Percentiles rank a stretch among this genome's conserved stretches.
Conservation (phyloP, 2,113 vertebrate species). For the Oncorhynchus kisutch region DNA sequence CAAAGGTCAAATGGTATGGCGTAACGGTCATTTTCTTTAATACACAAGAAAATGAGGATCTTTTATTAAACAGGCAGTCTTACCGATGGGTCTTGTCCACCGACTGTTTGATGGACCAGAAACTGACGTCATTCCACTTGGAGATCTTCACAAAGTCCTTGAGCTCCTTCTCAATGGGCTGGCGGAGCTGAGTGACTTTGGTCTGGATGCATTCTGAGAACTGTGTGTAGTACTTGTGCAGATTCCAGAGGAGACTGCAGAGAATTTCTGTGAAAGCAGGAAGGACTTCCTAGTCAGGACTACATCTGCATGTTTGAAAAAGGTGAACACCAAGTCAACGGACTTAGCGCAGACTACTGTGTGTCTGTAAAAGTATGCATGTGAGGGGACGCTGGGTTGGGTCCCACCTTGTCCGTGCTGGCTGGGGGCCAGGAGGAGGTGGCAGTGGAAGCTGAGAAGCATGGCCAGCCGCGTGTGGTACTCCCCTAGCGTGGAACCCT, state of each 20-base stretch:
- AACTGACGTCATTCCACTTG: slow-evolving; percentile 97
- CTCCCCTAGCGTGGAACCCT: slow-evolving; percentile 88
- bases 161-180: slow-evolving; percentile 93
- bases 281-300: background rate
- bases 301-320: background rate
- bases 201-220: slow-evolving; percentile 82
- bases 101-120: slow-evolving; percentile 97
- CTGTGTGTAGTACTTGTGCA: slow-evolving; percentile 91
- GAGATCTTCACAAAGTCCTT: slow-evolving; percentile 98
- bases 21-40: too few species aligned
- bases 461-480: slow-evolving; percentile 83
- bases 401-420: slow-evolving; percentile 80
- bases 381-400: background rate
- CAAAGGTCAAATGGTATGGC: too few species aligned
- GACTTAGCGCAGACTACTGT: too few species aligned
- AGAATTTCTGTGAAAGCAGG: slow-evolving; percentile 75
- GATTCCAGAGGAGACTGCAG: slow-evolving; percentile 90
- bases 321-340: background rate
- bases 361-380: too few species aligned
- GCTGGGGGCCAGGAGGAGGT: slow-evolving; percentile 82
- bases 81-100: slow-evolving; percentile 97
- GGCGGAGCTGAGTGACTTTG: slow-evolving; percentile 83
- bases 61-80: background rate
- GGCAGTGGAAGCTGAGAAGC: slow-evolving; percentile 93
- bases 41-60: background rate